Evolutionary conservation across 2,888 invertebrate genomes (phyloP).

Genomic region (Caenorhabditis sulstoni): DNA sequence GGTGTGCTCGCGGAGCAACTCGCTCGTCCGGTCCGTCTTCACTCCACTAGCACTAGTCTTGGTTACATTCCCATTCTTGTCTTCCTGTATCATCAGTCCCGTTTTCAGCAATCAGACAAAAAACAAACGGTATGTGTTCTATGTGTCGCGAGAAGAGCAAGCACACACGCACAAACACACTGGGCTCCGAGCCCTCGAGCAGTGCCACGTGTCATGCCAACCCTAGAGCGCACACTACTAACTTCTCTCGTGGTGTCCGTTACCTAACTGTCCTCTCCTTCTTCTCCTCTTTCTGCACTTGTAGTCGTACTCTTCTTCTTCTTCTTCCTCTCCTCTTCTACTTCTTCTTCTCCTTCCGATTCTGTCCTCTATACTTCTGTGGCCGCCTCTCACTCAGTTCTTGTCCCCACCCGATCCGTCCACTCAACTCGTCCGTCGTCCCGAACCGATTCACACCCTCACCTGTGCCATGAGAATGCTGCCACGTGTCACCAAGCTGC

Average conservation of each 20-base stretch:
- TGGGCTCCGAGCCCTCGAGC: too few relatives aligned
- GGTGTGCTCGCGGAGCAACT: neutral
- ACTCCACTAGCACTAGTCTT: conserved; percentile 44
- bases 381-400: conserved; percentile 38
- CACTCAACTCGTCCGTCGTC: conserved; percentile 25
- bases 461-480: conserved; percentile 46
- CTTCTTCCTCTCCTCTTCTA: conserved; percentile 8
- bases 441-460: conserved; percentile 36
- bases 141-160: conserved; percentile 21
- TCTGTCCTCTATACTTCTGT: conserved; percentile 4
- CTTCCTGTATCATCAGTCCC: conserved; percentile 25
- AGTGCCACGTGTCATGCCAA: conserved; percentile 42
- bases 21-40: neutral
- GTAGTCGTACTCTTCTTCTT: conserved; percentile 9
- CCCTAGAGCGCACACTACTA: conserved; percentile 44
- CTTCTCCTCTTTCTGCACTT: conserved; percentile 15
- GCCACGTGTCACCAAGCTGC: conserved; percentile 34
- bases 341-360: conserved; percentile 9
- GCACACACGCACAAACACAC: neutral
- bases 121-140: conserved; percentile 68
- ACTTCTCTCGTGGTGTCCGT: conserved; percentile 19
- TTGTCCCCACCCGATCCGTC: conserved; percentile 18
- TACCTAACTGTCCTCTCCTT: conserved; percentile 25
- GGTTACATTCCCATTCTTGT: conserved; percentile 14
- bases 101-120: conserved; percentile 69